These are phyloP conservation scores for Erpornis zantholeuca DNA, from an alignment of 2,113 vertebrate genomes.

Conservation along the genomic window DNA sequence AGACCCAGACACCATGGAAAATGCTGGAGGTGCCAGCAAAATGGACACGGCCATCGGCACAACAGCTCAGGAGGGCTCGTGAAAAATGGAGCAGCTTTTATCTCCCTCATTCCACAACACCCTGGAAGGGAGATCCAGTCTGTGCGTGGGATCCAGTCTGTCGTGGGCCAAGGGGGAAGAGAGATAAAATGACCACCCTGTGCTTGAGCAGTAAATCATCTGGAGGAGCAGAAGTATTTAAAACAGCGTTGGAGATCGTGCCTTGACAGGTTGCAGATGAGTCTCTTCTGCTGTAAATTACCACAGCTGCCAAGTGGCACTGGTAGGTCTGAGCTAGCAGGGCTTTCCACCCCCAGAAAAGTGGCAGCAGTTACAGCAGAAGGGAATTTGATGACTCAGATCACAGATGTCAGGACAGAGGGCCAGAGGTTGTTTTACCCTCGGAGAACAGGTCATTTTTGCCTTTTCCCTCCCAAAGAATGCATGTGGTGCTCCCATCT, in stretches of 20 bases:
- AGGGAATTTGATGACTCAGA: neutral
- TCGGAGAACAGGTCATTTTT: neutral
- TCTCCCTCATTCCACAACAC: neutral
- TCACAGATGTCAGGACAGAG: neutral
- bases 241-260: neutral
- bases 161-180: neutral
- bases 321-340: neutral
- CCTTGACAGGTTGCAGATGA: neutral
- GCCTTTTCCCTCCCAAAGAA: neutral
- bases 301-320: neutral
- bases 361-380: neutral
- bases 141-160: neutral
- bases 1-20: neutral
- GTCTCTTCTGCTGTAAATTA: constrained; percentile 37
- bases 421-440: neutral
- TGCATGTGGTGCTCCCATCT: neutral
- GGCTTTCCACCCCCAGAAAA: constrained; percentile 1
- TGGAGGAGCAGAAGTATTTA: neutral
- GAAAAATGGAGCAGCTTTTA: neutral
- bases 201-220: constrained; percentile 41
- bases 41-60: neutral
- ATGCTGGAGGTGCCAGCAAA: constrained; percentile 34
- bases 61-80: neutral
- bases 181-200: neutral
- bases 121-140: neutral